phyloP scores from a whole-genome alignment of 2,797 vertebrate species.

The Rhynchotus rufescens region DNA sequence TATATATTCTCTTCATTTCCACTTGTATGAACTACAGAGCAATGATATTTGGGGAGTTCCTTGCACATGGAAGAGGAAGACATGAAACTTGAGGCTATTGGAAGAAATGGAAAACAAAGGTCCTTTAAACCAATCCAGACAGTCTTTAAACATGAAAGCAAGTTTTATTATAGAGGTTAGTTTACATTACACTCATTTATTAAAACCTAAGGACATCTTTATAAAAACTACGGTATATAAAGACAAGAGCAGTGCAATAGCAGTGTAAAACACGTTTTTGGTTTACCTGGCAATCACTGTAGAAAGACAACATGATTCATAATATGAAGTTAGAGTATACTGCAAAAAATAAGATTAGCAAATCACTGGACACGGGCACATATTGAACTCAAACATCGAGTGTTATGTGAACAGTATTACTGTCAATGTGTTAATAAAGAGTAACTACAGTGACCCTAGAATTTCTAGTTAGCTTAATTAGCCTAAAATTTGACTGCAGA shows the following conservation, averaged over 20 bases:
- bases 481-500: background rate
- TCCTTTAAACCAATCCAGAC: background rate
- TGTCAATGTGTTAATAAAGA: conserved; percentile 16
- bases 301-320: conserved; percentile 39
- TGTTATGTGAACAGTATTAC: conserved; percentile 46
- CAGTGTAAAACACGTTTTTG: conserved; percentile 73
- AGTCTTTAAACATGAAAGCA: background rate
- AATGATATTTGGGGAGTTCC: background rate
- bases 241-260: conserved; percentile 74
- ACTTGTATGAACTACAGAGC: background rate
- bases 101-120: background rate
- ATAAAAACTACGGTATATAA: conserved; percentile 80
- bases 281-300: conserved; percentile 70
- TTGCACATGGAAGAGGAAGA: background rate
- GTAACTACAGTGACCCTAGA: conserved; percentile 58
- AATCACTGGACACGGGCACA: conserved; percentile 42
- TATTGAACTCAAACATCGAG: conserved; percentile 30
- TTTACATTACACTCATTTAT: conserved; percentile 74
- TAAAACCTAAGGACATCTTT: conserved; percentile 79
- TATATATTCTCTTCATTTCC: background rate
- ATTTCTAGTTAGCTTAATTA: conserved; percentile 51
- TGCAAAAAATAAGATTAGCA: conserved; percentile 47
- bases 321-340: conserved; percentile 7
- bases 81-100: background rate
- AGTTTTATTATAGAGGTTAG: conserved; percentile 17